Conservation (phyloP, 2,888 invertebrate species). For the Tipula vernalis region DNA sequence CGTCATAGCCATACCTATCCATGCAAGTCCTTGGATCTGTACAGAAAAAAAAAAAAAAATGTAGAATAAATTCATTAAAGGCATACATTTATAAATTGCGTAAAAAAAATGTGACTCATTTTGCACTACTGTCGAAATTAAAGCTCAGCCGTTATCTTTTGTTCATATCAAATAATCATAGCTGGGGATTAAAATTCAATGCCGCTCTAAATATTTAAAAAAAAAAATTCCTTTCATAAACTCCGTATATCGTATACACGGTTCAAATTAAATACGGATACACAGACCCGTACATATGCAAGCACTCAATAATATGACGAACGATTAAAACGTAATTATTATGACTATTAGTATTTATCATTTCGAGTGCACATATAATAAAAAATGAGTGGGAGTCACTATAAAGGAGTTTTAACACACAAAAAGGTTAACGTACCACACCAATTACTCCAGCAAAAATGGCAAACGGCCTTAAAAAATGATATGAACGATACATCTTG, state of each 20-base stretch:
- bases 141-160: background rate
- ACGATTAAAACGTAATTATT: background rate
- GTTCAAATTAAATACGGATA: background rate
- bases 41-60: constrained; percentile 8
- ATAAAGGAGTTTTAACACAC: background rate
- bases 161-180: background rate
- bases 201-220: background rate
- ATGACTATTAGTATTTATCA: background rate
- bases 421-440: constrained; percentile 15
- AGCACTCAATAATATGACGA: background rate
- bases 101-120: background rate
- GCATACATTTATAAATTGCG: background rate
- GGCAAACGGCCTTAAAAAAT: constrained; percentile 16
- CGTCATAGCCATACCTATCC: constrained; percentile 32
- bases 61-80: background rate
- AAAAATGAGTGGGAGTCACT: background rate
- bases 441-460: constrained; percentile 19
- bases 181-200: background rate
- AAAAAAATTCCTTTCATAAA: background rate
- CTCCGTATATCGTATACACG: too few relatives aligned
- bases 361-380: background rate
- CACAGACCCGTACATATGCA: background rate
- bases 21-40: constrained; percentile 31
- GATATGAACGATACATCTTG: constrained; percentile 16
- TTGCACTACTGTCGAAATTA: background rate